These are phyloP conservation scores for Chionoecetes opilio DNA, from an alignment of 1,140 invertebrate genomes.

Conservation along the genomic window DNA sequence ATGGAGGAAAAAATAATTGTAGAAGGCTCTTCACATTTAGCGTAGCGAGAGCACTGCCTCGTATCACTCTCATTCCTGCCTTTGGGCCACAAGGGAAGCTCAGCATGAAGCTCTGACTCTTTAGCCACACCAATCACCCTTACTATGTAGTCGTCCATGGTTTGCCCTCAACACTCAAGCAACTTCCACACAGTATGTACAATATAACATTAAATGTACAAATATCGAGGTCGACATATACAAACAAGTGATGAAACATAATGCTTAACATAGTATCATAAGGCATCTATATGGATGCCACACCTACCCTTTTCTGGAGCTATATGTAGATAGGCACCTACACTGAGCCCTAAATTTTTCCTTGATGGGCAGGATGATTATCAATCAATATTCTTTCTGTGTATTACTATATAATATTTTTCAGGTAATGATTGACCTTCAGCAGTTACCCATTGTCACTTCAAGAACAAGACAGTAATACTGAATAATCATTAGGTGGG, in stretches of 20 bases:
- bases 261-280: constrained; percentile 65
- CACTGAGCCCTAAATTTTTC: constrained; percentile 59
- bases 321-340: constrained; percentile 68
- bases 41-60: background rate
- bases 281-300: constrained; percentile 74
- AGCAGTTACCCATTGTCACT: constrained; percentile 76
- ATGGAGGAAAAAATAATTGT: background rate
- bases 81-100: background rate
- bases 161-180: constrained; percentile 34
- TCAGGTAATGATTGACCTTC: constrained; percentile 61
- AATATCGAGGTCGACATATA: constrained; percentile 74
- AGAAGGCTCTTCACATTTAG: background rate
- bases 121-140: background rate
- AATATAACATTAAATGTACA: constrained; percentile 72
- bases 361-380: constrained; percentile 62
- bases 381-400: constrained; percentile 51
- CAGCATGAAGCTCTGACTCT: background rate
- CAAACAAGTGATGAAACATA: constrained; percentile 62
- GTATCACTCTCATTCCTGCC: background rate
- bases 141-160: background rate
- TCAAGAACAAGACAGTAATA: constrained; percentile 71
- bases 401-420: constrained; percentile 45
- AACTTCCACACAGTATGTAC: constrained; percentile 33
- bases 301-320: constrained; percentile 61
- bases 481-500: constrained; percentile 78